Evolutionary conservation across 2,113 vertebrate species (phyloP).

Genomic region (Copsychus sechellarum): DNA sequence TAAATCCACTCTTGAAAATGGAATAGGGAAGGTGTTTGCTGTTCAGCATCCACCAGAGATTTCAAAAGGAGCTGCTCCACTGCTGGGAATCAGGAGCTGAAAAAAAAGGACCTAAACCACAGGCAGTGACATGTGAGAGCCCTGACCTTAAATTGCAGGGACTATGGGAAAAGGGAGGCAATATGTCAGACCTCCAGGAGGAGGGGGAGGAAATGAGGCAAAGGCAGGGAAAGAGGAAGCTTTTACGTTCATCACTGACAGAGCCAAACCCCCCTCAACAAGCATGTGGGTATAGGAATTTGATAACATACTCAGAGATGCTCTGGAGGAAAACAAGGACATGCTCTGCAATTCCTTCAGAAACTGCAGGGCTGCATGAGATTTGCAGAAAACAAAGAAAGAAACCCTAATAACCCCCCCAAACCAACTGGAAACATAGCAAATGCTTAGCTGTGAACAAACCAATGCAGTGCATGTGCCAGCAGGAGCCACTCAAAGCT

Average conservation of each 20-base stretch:
- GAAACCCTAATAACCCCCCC: too few relatives aligned
- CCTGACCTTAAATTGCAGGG: neutral
- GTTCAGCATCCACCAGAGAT: neutral
- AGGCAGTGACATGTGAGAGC: neutral
- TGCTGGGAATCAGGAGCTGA: neutral
- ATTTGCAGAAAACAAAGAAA: neutral
- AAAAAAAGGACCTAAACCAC: neutral
- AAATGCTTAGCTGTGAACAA: neutral
- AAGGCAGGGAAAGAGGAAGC: neutral
- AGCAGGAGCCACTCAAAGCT: neutral
- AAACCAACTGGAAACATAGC: neutral
- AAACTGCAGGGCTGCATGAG: neutral
- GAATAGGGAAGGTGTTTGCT: neutral
- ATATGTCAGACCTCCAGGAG: neutral
- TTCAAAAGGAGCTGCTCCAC: neutral
- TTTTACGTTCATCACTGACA: neutral
- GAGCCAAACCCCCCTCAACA: neutral
- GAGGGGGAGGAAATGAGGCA: neutral
- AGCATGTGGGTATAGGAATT: neutral
- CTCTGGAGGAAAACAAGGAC: neutral
- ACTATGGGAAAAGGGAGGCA: neutral
- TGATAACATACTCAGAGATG: neutral
- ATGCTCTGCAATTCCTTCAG: neutral
- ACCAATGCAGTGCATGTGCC: accelerated
- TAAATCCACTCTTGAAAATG: neutral